Evolutionary conservation across 2,113 vertebrate species (phyloP).

Genomic region (Phyllostomus discolor): DNA sequence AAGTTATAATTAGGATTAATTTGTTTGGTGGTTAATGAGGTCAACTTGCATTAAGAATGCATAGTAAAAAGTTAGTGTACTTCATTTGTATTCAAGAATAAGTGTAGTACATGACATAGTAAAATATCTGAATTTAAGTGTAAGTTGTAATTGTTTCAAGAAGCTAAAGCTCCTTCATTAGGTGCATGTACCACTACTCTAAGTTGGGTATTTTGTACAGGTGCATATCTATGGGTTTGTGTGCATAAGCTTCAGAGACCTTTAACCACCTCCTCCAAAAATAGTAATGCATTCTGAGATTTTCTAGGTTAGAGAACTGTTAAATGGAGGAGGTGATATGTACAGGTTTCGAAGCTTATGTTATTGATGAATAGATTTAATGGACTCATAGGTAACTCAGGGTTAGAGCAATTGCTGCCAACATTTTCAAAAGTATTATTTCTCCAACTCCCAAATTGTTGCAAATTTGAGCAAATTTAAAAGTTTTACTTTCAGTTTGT

Average conservation of each 20-base stretch:
- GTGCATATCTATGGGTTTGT: neutral
- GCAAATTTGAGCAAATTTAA: neutral
- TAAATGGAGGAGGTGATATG: neutral
- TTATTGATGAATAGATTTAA: neutral
- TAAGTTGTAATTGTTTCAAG: conserved; percentile 28
- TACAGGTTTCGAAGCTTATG: neutral
- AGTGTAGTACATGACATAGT: neutral
- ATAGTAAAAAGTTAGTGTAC: conserved; percentile 34
- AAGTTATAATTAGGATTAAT: conserved; percentile 59
- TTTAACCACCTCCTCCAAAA: neutral
- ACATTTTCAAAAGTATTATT: neutral
- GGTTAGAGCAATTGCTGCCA: neutral
- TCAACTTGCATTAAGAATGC: conserved; percentile 51
- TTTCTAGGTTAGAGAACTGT: neutral
- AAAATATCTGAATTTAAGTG: conserved; percentile 40
- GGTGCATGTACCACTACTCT: neutral
- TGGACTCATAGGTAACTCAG: neutral
- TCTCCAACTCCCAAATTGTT: neutral
- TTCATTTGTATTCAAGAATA: conserved; percentile 53
- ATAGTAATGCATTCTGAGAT: neutral
- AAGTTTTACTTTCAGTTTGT: conserved; percentile 20
- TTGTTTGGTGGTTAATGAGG: conserved; percentile 62
- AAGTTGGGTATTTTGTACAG: neutral
- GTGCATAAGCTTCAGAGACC: neutral
- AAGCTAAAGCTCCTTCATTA: neutral